phyloP scores from a whole-genome alignment of 2,888 invertebrate genomes.

The Stratiomys singularior region DNA sequence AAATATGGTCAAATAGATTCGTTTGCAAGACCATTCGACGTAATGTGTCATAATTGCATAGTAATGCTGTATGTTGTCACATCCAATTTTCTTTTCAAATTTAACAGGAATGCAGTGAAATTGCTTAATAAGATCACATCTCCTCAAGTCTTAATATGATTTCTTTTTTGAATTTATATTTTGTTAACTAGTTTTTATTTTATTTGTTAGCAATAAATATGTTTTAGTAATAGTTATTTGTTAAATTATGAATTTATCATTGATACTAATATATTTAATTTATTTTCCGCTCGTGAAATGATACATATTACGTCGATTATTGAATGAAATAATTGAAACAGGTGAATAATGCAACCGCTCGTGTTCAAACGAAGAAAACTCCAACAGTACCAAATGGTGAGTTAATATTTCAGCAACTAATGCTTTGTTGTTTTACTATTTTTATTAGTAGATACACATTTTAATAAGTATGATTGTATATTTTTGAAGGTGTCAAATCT shows the following conservation, averaged over 20 bases:
- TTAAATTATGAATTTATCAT: not conserved
- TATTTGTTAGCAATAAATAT: conserved; percentile 1
- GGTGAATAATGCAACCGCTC: conserved; percentile 99
- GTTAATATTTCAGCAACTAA: conserved; percentile 59
- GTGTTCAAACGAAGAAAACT: conserved; percentile 98
- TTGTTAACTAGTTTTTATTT: conserved; percentile 22
- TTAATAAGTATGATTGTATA: not conserved
- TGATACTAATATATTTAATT: conserved; percentile 15
- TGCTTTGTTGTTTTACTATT: too few species aligned
- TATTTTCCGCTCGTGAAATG: conserved; percentile 13
- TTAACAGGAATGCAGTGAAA: too few species aligned
- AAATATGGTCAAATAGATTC: too few species aligned
- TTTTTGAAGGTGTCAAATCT: too few species aligned
- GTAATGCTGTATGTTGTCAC: too few species aligned
- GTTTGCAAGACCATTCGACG: too few species aligned
- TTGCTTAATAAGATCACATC: too few species aligned
- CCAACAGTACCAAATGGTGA: conserved; percentile 91
- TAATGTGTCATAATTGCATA: too few species aligned
- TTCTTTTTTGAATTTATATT: not conserved
- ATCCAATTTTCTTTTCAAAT: too few species aligned
- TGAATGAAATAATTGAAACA: conserved; percentile 62
- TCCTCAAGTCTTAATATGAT: too few species aligned
- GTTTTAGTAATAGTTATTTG: too few species aligned
- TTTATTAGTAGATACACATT: not conserved
- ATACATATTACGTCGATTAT: not conserved